A percentile compares a stretch with the other conserved stretches of the same genome.
Evolutionary conservation across 2,797 vertebrate genomes (phyloP).

Genomic region (Molossus alvarezi): DNA sequence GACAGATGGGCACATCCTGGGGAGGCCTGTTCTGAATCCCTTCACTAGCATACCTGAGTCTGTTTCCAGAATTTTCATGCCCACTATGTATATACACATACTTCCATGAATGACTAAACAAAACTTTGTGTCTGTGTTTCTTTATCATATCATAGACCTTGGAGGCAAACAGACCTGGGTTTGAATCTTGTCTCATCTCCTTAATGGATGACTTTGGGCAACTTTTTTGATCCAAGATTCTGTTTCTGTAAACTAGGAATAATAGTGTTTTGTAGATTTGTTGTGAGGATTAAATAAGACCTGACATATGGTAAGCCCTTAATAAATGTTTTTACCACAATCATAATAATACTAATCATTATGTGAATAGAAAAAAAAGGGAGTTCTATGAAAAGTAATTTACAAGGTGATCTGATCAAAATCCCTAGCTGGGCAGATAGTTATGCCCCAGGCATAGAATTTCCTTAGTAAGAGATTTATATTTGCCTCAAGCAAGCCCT

Average conservation of each 20-base stretch:
- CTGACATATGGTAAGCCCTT: neutral
- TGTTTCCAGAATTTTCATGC: neutral
- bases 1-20: neutral
- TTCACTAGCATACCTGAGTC: neutral
- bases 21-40: neutral
- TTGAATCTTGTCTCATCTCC: conserved; percentile 32
- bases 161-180: neutral
- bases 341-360: conserved; percentile 16
- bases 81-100: neutral
- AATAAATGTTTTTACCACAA: conserved; percentile 27
- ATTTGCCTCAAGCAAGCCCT: neutral
- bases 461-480: neutral
- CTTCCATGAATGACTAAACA: neutral
- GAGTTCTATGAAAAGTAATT: neutral
- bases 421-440: neutral
- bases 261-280: neutral
- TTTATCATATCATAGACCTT: neutral
- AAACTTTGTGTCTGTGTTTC: conserved; percentile 21
- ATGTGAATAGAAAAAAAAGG: neutral
- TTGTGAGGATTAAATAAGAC: conserved; percentile 32
- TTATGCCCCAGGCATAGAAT: neutral
- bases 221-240: conserved; percentile 9
- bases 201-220: conserved; percentile 1
- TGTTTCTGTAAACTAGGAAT: conserved; percentile 24
- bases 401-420: neutral